Conservation (phyloP, 2,113 vertebrate species). For the Propithecus coquereli region DNA sequence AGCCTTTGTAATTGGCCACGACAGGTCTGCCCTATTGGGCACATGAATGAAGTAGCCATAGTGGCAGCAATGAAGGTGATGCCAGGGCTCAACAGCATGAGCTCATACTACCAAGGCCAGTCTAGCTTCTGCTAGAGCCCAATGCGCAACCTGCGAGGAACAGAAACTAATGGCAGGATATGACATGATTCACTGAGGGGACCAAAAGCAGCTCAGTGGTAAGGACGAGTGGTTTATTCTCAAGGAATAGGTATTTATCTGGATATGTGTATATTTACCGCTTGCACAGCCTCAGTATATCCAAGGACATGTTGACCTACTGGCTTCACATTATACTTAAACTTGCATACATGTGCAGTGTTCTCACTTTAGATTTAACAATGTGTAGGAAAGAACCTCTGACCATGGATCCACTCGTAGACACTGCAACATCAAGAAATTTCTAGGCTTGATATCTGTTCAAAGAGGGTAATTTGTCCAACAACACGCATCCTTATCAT, state of each 20-base stretch:
- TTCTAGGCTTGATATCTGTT: neutral
- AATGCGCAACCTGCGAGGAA: neutral
- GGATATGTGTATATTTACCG: neutral
- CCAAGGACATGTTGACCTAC: neutral
- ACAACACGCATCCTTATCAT: neutral
- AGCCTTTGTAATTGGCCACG: neutral
- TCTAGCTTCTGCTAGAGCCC: neutral
- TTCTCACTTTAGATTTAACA: neutral
- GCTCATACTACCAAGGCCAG: neutral
- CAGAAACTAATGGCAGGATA: neutral
- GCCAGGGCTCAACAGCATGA: neutral
- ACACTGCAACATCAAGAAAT: neutral
- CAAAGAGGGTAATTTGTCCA: accelerated
- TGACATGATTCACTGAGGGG: neutral
- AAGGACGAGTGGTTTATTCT: neutral
- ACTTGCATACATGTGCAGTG: neutral
- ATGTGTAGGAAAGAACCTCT: neutral
- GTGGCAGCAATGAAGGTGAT: neutral
- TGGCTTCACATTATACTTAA: neutral
- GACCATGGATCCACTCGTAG: neutral
- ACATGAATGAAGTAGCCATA: neutral
- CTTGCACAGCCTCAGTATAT: neutral
- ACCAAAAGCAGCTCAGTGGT: neutral
- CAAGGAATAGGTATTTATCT: neutral
- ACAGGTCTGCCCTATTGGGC: neutral